Evolutionary conservation across 2,113 vertebrate species (phyloP), one percentile per base, ranked within the genome.

Genomic region (Callipepla californica): DNA sequence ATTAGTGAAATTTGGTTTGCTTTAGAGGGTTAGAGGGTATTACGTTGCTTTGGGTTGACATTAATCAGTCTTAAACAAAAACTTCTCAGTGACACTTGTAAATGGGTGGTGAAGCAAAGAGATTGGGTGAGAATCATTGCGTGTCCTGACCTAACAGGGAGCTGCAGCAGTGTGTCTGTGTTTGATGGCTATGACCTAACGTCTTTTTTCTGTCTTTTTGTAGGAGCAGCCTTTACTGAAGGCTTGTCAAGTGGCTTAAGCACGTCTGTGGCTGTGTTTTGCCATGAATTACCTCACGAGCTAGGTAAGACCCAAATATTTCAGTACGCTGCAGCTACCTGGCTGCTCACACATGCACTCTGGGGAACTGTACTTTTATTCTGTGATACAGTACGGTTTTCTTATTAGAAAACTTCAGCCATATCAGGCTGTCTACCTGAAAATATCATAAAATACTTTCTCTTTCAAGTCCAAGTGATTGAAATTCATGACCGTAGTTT

Each of bases 201-300:
- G 34, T 47, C 58, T 59, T 36, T 30, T 59, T 9, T 58, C 44
- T 42, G 6, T 92, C 17, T 96, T 82, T 89, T 90, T 45, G 51
- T 91, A 99, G 99, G 99, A 12, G 99, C 99, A 47, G 99, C 99
- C 23, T 99, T 99, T 97, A 99, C 98, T 9, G 98, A 99, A 96
- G 98, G 99, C 8, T 97, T 99, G 73, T 99, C 99, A 50, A 99
- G 99, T 83, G 99, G 99, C 13, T 98, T 99, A 82, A 99, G 99
- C 88, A 99, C 99, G 8, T 99, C 99, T 34, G 99, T 99, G 62
- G 99, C 99, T 30, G 99, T 99, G 13, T 99, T 99, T 97, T 99
- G 99, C 82, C 99, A 99, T 69, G 99, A 99, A 95, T 97, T 99
- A 80, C 99, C 99, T 87, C 99, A 99, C 66, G 99, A 99, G 75